A percentile compares a stretch with the other conserved stretches of the same genome.
phyloP scores from a whole-genome alignment of 2,888 invertebrate species.

The Drosophila niveifrons region DNA sequence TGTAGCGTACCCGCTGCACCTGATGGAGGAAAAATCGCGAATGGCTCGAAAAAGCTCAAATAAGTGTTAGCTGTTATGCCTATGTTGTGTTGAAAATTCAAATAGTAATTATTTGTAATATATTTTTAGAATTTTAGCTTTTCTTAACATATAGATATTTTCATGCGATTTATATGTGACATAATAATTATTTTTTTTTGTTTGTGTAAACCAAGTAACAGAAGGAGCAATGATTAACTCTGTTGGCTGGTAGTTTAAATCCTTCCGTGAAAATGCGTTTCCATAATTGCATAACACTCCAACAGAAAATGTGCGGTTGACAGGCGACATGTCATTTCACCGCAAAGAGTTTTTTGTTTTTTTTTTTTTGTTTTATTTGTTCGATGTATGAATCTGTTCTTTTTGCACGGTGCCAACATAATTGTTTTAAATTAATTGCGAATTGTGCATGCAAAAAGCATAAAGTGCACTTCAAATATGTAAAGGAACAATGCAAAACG shows the following conservation, averaged over 20 bases:
- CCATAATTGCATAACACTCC: conserved; percentile 73
- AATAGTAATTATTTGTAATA: neutral
- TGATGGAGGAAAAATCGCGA: neutral
- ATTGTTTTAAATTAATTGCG: conserved; percentile 80
- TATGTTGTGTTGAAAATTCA: neutral
- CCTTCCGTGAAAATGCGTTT: conserved; percentile 48
- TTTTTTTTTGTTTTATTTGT: conserved; percentile 30
- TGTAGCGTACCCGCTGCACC: conserved; percentile 10
- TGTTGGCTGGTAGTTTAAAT: conserved; percentile 37
- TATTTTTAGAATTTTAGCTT: neutral
- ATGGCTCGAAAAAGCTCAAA: conserved; percentile 10
- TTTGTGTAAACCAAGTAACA: conserved; percentile 3
- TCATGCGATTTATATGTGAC: neutral
- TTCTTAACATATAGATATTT: neutral
- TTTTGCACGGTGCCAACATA: conserved; percentile 59
- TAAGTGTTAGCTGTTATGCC: neutral
- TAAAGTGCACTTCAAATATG: conserved; percentile 77
- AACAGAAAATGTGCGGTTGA: conserved; percentile 72
- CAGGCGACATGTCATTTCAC: conserved; percentile 79
- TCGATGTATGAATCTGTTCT: conserved; percentile 28
- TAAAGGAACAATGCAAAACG: conserved; percentile 65
- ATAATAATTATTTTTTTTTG: too few species aligned
- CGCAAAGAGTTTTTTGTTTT: conserved; percentile 54
- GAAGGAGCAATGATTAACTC: conserved; percentile 48
- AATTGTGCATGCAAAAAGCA: conserved; percentile 77